Conservation (phyloP, 2,888 invertebrate genomes). For the Sarcophaga subvicina region DNA sequence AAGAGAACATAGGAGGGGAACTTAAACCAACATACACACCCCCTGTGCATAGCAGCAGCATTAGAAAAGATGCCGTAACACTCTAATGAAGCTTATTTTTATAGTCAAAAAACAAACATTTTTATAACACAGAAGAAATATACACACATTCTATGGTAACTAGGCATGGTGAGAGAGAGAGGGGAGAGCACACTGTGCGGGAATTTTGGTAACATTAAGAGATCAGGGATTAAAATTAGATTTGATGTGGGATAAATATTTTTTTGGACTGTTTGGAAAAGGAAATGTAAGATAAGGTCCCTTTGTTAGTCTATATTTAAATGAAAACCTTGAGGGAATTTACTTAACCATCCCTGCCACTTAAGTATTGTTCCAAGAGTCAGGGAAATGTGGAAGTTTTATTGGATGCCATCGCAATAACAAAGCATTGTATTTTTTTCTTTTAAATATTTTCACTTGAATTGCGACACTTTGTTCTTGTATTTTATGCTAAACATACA, state of each 20-base stretch:
- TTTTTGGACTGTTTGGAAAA: background rate
- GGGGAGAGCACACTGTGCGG: background rate
- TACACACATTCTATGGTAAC: background rate
- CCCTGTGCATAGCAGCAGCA: background rate
- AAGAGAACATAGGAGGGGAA: constrained; percentile 20
- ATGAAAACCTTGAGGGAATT: too few species aligned
- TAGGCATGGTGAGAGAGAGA: background rate
- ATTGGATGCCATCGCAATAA: constrained; percentile 35
- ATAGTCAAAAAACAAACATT: constrained; percentile 29
- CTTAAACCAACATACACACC: constrained; percentile 23
- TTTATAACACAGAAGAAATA: background rate
- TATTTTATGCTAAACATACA: constrained; percentile 25
- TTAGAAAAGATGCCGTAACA: constrained; percentile 14
- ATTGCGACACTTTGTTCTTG: constrained; percentile 30
- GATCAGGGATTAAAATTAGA: background rate
- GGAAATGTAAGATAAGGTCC: too few species aligned
- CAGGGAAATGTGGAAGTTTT: too few species aligned
- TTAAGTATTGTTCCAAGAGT: too few species aligned
- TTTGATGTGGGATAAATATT: too few species aligned
- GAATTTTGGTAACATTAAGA: background rate
- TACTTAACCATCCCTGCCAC: too few species aligned
- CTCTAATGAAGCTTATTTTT: constrained; percentile 54
- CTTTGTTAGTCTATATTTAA: too few species aligned
- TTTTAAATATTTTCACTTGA: constrained; percentile 53
- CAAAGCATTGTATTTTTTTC: background rate